These are phyloP conservation scores for Megamerina dolium DNA, from an alignment of 2,888 invertebrate species.

Conservation along the genomic window DNA sequence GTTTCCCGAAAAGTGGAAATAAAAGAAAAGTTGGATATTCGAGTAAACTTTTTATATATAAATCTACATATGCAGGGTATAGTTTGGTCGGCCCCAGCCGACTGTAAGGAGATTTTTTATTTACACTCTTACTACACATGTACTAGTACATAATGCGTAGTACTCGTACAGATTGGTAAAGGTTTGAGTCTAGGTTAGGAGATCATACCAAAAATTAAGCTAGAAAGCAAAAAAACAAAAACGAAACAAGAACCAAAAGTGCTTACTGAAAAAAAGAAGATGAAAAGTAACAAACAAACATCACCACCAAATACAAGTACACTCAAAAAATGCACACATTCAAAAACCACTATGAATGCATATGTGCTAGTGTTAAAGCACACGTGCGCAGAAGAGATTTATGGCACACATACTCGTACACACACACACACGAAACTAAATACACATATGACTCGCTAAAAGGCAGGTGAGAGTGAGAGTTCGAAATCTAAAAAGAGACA, in stretches of 20 bases:
- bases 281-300: constrained; percentile 2
- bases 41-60: too few species aligned
- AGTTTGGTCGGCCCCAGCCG: too few species aligned
- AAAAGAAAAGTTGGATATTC: too few species aligned
- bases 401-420: constrained; percentile 10
- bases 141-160: too few species aligned
- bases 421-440: not conserved
- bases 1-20: too few species aligned
- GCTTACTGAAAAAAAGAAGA: too few species aligned
- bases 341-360: not conserved
- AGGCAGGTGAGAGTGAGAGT: constrained; percentile 2
- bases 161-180: constrained; percentile 2
- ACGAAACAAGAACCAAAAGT: too few species aligned
- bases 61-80: too few species aligned
- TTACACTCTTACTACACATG: too few species aligned
- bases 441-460: not conserved
- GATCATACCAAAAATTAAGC: constrained; percentile 21
- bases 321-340: constrained; percentile 3
- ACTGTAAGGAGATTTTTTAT: too few species aligned
- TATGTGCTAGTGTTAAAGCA: not conserved
- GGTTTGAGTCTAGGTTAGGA: constrained; percentile 27
- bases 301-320: not conserved
- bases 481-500: constrained; percentile 2
- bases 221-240: too few species aligned
- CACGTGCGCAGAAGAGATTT: constrained; percentile 10